These are phyloP conservation scores for Polypedilum vanderplanki DNA, from an alignment of 1,140 invertebrate species.

Conservation along the genomic window DNA sequence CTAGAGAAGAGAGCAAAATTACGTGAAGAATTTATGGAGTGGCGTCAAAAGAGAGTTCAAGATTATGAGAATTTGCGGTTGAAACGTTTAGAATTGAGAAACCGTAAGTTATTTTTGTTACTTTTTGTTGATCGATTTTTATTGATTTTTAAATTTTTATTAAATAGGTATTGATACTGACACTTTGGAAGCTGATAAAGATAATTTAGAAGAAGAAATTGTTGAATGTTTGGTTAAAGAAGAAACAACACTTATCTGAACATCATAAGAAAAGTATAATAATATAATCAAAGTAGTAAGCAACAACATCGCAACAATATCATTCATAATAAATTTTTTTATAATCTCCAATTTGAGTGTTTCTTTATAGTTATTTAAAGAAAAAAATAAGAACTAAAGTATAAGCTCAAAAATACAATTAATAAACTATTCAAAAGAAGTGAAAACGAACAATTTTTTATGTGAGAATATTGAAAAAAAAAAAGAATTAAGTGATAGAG, in stretches of 20 bases:
- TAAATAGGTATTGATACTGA: conserved; percentile 83
- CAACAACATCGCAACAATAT: background rate
- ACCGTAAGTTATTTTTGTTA: conserved; percentile 57
- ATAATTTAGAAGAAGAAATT: conserved; percentile 88
- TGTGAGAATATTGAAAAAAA: no score
- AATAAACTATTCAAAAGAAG: conserved; percentile 4
- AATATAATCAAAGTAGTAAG: background rate
- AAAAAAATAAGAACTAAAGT: background rate
- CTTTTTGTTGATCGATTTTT: conserved; percentile 29
- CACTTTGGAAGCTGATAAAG: conserved; percentile 72
- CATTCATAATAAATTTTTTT: background rate
- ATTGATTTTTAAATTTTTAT: conserved; percentile 32
- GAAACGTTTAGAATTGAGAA: conserved; percentile 73
- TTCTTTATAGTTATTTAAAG: conserved; percentile 12
- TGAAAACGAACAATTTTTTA: background rate
- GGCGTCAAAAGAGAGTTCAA: conserved; percentile 63
- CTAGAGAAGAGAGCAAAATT: conserved; percentile 86
- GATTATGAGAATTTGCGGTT: conserved; percentile 72
- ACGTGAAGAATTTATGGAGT: conserved; percentile 81
- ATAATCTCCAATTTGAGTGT: conserved; percentile 15
- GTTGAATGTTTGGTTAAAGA: conserved; percentile 98
- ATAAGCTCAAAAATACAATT: background rate
- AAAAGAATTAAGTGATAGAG: no score
- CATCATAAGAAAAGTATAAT: background rate
- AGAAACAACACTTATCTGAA: conserved; percentile 67